These are phyloP conservation scores for Coenonympha arcania DNA, from an alignment of 2,888 invertebrate species.

Conservation along the genomic window DNA sequence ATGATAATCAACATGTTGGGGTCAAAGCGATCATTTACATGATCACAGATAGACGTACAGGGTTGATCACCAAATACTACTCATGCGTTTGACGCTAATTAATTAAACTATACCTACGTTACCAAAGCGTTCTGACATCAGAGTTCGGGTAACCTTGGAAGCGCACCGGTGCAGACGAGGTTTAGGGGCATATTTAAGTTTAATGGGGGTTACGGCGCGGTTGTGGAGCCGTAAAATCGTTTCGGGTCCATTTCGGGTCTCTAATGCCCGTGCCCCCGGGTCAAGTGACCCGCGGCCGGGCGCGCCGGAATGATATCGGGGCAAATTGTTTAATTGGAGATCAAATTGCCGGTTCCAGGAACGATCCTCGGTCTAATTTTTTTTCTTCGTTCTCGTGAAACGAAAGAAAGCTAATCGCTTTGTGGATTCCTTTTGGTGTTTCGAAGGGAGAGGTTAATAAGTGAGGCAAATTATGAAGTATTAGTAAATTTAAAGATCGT, in stretches of 20 bases:
- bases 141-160: conserved; percentile 9
- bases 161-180: conserved; percentile 35
- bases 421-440: neutral
- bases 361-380: conserved; percentile 36
- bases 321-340: conserved; percentile 71
- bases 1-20: no score
- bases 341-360: conserved; percentile 62
- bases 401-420: neutral
- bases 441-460: neutral
- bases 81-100: no score
- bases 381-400: conserved; percentile 38
- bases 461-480: neutral
- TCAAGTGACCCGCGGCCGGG: conserved; percentile 58
- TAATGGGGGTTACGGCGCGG: conserved; percentile 65
- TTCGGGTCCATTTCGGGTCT: conserved; percentile 60
- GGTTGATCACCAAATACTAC: no score
- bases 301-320: conserved; percentile 66
- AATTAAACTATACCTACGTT: no score
- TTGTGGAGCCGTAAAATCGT: conserved; percentile 53
- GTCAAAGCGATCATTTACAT: no score
- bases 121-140: no score
- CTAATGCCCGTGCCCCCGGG: conserved; percentile 62
- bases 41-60: no score
- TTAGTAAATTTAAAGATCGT: neutral
- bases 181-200: conserved; percentile 69